Base-by-base conservation (phyloP, 2,113 vertebrate species). In the Stegastes partitus region DNA sequence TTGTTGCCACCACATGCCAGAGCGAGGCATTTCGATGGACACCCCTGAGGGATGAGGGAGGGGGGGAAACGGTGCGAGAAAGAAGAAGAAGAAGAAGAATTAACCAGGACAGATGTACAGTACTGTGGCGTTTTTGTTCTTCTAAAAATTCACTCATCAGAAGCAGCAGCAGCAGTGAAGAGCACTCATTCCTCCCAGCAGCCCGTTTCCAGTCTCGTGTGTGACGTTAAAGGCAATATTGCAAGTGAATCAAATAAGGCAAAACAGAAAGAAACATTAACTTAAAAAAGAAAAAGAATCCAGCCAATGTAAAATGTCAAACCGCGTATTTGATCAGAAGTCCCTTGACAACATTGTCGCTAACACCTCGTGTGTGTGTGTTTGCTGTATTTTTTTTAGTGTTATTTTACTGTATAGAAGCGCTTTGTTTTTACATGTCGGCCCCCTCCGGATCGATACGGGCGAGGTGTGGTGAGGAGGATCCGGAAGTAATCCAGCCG, bases 211-310 rank as follows among this genome's bases (percentile, higher is more conserved):
- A 76, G 77, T 64, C 70, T 78, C 22, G 12, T 39, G 68, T 63
- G 82, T 87, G 77, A 84, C 42, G 72, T 92, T 92, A 90, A 93
- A 94, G 92, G 92, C 92, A 91, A 91, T 89, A 88, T 87, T 85
- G 89, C 87, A 92, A 83, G 85, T 89, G 81, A 92, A 73, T 92
- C 71, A 85, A 91, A 91, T 91, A 94, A 94, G 91, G 90, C 91
- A 83, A 87, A n/a, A 93, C 81, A 77, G 0, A 83, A 76, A 81
- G 89, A 83, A 87, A 92, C 82, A 77, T 0, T 80, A 76, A 81
- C 14, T 28, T 28, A 28, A 31, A 31, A 31, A 6, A 75, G 5
- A 58, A 62, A 21, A 79, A 67, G 4, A 10, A 77, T 85, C 73
- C 79, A 85, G 84, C 67, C 22, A 62, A 75, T 58, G 49, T 61